Conservation (phyloP, 2,888 invertebrate genomes). For the Xestia xanthographa region DNA sequence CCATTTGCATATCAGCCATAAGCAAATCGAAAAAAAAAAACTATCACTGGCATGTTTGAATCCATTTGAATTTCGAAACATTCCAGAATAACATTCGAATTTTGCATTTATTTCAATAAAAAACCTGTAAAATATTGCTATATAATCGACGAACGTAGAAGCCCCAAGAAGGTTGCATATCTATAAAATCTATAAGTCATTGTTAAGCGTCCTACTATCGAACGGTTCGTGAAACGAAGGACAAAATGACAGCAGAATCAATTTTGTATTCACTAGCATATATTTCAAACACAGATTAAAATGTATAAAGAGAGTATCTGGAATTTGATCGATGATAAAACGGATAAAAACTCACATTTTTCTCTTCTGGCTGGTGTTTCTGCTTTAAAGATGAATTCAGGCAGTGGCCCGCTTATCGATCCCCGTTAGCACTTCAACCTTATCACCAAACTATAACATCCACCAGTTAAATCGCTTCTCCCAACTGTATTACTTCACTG, state of each 20-base stretch:
- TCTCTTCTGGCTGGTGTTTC: slow-evolving; percentile 44
- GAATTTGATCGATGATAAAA: neutral
- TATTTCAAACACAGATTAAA: neutral
- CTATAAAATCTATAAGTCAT: slow-evolving; percentile 47
- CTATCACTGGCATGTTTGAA: neutral
- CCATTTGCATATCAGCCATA: neutral
- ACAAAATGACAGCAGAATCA: slow-evolving; percentile 10
- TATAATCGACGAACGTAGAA: slow-evolving; percentile 18
- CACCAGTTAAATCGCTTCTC: slow-evolving; percentile 71
- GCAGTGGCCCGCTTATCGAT: slow-evolving; percentile 60
- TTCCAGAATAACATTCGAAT: neutral
- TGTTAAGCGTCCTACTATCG: slow-evolving; percentile 42
- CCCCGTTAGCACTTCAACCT: slow-evolving; percentile 52
- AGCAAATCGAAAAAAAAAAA: neutral
- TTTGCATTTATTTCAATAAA: slow-evolving; percentile 14
- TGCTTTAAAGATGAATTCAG: slow-evolving; percentile 44
- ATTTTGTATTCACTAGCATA: neutral
- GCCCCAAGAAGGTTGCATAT: slow-evolving; percentile 35
- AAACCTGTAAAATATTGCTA: neutral
- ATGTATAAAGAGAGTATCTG: neutral
- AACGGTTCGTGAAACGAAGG: slow-evolving; percentile 32
- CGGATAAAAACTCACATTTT: slow-evolving; percentile 67
- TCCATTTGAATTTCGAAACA: slow-evolving; percentile 3
- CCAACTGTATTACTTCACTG: slow-evolving; percentile 82
- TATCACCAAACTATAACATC: slow-evolving; percentile 68